Percentiles rank a stretch among this genome's conserved stretches.
Conservation (phyloP, 2,113 vertebrate genomes). For the Prinia subflava region DNA sequence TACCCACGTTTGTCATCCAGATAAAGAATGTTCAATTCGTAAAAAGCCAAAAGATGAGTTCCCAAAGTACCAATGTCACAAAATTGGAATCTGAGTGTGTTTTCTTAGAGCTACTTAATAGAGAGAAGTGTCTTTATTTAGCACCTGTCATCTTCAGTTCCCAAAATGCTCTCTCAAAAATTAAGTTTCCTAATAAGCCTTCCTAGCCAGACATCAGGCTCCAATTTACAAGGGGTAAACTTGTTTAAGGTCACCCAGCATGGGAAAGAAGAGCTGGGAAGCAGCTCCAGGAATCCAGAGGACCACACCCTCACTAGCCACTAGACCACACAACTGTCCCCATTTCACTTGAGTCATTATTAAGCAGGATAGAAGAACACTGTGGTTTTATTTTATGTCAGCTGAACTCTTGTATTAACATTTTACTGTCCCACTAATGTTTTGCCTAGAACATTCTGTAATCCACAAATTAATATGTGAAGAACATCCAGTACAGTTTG, state of each 20-base stretch:
- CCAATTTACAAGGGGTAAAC: conserved; percentile 37
- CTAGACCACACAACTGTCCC: conserved; percentile 65
- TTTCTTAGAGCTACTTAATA: conserved; percentile 56
- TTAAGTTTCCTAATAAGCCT: conserved; percentile 33
- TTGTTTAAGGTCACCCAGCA: conserved; percentile 47
- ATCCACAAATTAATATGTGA: conserved; percentile 68
- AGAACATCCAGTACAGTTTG: conserved; percentile 60
- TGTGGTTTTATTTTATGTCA: conserved; percentile 63
- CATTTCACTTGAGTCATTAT: conserved; percentile 53
- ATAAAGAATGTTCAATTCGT: conserved; percentile 28
- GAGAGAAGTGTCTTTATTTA: conserved; percentile 54
- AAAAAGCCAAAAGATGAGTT: conserved; percentile 21
- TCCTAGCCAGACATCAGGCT: conserved; percentile 38
- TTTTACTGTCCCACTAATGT: conserved; percentile 65
- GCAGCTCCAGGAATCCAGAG: conserved; percentile 45
- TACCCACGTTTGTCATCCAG: neutral
- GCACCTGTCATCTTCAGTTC: conserved; percentile 53
- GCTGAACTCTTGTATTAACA: conserved; percentile 51
- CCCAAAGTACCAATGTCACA: neutral
- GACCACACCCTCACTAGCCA: conserved; percentile 56
- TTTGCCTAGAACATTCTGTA: conserved; percentile 71
- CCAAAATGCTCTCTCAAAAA: conserved; percentile 51
- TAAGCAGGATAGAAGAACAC: conserved; percentile 49
- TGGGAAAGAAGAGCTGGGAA: conserved; percentile 56
- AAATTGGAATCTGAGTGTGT: neutral